Base-by-base conservation (phyloP, 92 coral and sea anemone genomes). In the Actinostola sp. region DNA sequence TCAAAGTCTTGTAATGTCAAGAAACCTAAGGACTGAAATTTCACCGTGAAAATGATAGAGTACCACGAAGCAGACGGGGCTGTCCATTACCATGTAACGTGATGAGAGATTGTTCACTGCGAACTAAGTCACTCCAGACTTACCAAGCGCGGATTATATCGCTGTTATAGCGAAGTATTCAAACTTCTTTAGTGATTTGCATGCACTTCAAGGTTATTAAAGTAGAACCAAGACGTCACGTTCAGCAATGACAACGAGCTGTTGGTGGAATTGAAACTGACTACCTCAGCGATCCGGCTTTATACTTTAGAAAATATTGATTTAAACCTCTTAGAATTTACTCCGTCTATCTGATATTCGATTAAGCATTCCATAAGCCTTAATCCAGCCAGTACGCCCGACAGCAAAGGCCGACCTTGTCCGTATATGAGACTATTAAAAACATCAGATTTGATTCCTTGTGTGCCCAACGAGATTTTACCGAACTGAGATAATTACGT, bases 191-290 rank as follows among this genome's bases (percentile, higher is more conserved):
- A 68, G 29, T 30, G 61, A 68, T 39, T 68, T 51, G 31, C 63
- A 68, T 50, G 61, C 48, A 33, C 74, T 68, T 68, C 29, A 68
- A 34, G 31, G 29, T 23, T 51, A 68, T 29, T n/a, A 48, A 68
- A 68, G 31, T 68, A 49, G 74, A 68, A 68, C 74, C 1, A 68
- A 52, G 9, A 7, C 51, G 74, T 68, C 74, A 68, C 74, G 74
- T 32, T 34, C 2, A 16, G 23, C 5, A 10, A 24, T 30, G 49
- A 33, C 50, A 51, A 51, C 49, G 24, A 30, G 4, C 61, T 13
- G 20, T 51, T 51, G 21, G 7, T 66, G 3, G n/a, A 32, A 52
- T 66, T 2, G n/a, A 32, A 52, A 50, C 15, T 0, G 4, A 5
- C 43, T 24, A 50, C 54, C 61, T 6, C 26, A 31, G 30, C 34